phyloP scores from a whole-genome alignment of 2,797 vertebrate genomes.

The Florisuga fusca region DNA sequence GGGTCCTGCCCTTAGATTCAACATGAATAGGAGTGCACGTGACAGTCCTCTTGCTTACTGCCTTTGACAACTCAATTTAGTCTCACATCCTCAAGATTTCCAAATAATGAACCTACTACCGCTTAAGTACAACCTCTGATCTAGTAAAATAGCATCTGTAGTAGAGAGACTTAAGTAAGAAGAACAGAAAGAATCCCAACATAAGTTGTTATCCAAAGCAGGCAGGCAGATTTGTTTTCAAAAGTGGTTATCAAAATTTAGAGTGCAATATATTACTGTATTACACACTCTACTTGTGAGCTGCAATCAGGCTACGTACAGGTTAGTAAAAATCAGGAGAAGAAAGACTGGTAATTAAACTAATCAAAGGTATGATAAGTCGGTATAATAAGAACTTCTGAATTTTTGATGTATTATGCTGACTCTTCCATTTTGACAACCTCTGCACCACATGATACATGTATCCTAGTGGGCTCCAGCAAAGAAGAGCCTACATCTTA shows the following conservation, averaged over 20 bases:
- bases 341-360: constrained; percentile 59
- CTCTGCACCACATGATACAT: neutral
- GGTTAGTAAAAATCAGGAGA: constrained; percentile 41
- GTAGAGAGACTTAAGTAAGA: neutral
- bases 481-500: neutral
- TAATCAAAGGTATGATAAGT: constrained; percentile 61
- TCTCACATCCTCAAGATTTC: neutral
- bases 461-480: constrained; percentile 32
- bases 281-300: neutral
- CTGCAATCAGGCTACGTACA: neutral
- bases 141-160: neutral
- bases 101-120: neutral
- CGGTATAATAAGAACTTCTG: constrained; percentile 15
- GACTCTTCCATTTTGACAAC: constrained; percentile 42
- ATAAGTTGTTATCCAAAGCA: neutral
- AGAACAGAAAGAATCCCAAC: neutral
- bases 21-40: neutral
- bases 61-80: neutral
- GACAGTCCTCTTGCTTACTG: neutral
- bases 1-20: neutral
- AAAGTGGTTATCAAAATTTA: neutral
- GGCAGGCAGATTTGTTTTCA: neutral
- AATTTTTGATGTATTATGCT: constrained; percentile 41
- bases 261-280: neutral
- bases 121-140: neutral